These are phyloP conservation scores for Rhagoletis pomonella DNA, from an alignment of 1,140 invertebrate genomes.

Conservation along the genomic window DNA sequence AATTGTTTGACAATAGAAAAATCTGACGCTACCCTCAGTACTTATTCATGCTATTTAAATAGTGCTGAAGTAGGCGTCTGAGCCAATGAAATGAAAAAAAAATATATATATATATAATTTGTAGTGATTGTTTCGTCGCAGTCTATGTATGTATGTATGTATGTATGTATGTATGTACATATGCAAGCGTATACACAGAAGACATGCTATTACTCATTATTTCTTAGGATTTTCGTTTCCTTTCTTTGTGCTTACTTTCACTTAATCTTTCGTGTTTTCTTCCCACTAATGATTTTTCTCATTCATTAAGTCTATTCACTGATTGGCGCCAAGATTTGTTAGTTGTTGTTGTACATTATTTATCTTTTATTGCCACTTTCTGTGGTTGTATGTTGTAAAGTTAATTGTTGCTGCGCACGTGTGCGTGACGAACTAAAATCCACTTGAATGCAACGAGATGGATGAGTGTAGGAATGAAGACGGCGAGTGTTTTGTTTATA, in stretches of 20 bases:
- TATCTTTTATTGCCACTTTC: not conserved
- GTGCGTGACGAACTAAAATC: not conserved
- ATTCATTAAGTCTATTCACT: conserved; percentile 19
- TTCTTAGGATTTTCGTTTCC: not conserved
- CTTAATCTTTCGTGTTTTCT: not conserved
- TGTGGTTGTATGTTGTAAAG: not conserved
- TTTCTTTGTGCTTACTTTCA: not conserved
- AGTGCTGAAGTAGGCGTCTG: too few relatives aligned
- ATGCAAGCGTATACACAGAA: not conserved
- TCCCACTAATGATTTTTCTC: not conserved
- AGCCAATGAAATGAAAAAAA: too few relatives aligned
- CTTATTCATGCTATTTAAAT: too few relatives aligned
- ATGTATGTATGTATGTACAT: not conserved
- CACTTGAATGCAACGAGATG: not conserved
- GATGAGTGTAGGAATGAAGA: not conserved
- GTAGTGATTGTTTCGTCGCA: conserved; percentile 1
- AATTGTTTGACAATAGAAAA: too few relatives aligned
- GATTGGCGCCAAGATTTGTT: not conserved
- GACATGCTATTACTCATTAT: not conserved
- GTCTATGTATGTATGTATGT: not conserved
- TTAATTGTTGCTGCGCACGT: not conserved
- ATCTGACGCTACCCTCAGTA: too few relatives aligned
- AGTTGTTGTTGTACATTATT: not conserved
- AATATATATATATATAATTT: not conserved
- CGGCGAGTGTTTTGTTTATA: not conserved